Evolutionary conservation across 2,888 invertebrate genomes (phyloP), one percentile per base, ranked within the genome.

Genomic region (Perdita meconis): DNA sequence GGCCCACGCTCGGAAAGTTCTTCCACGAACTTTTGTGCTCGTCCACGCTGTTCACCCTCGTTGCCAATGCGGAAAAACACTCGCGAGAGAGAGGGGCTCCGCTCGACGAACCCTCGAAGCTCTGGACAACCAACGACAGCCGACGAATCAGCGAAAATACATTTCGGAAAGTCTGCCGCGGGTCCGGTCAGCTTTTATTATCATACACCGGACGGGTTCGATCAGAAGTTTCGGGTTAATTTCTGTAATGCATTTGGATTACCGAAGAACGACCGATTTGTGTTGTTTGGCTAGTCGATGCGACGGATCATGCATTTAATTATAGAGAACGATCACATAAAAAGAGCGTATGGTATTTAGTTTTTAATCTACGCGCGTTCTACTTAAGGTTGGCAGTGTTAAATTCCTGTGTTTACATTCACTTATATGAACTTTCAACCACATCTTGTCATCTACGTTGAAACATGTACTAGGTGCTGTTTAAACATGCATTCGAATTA

Each of bases 1-100:
- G 75, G 78, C 81, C 78, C 73, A 53, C 70, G 80, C 67, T 80
- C 71, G 75, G 65, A 83, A 87, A 87, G 79, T 87, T 87, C 84
- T 74, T 77, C 66, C 59, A 38, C 57, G 63, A 87, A 84, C 81
- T 84, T 85, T 79, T 73, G 70, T 57, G 30, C 68, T 64, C 73
- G 73, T 81, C 73, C 65, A 56, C 68, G 56, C 47, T 73, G 60
- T 50, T 71, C 68, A 38, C 59, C 56, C 81, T 68, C 51, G 69
- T 36, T 66, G 74, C 64, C 74, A 77, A 76, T 79, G 82, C 78
- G 78, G 75, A 82, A 84, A 84, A 84, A 84, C 78, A 78, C 63
- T 30, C 73, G 50, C 10, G 55, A 51, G 63, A 67, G 76, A 71
- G 30, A 30, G 30, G 30, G 6, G 80, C 59, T 36, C 26, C 55